These are phyloP conservation scores for Corythornis vintsioides DNA, from an alignment of 2,113 vertebrate genomes.

Conservation along the genomic window DNA sequence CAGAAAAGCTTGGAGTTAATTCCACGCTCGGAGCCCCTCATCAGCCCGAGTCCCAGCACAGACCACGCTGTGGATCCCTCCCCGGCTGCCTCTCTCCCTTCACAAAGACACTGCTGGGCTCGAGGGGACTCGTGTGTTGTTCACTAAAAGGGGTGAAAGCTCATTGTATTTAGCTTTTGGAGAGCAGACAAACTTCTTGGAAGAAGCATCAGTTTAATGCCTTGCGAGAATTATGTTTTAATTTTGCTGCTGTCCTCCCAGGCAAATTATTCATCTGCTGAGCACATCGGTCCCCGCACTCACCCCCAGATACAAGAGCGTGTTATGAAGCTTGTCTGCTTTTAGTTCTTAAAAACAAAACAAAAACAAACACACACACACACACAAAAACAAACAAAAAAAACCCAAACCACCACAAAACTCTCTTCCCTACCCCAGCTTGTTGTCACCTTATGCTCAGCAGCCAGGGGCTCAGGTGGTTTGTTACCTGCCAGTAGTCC, in stretches of 20 bases:
- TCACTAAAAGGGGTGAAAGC: not conserved
- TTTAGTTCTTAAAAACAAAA: not conserved
- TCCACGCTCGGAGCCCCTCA: not conserved
- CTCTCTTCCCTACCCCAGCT: not conserved
- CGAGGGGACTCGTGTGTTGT: rapidly evolving
- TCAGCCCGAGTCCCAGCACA: not conserved
- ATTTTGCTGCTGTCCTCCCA: not conserved
- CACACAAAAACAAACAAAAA: no score
- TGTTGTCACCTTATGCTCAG: not conserved
- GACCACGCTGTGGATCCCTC: rapidly evolving
- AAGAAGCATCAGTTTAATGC: not conserved
- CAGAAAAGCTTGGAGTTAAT: not conserved
- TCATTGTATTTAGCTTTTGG: not conserved
- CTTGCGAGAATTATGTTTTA: not conserved
- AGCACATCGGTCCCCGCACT: rapidly evolving
- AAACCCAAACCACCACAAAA: no score
- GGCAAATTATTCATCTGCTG: not conserved
- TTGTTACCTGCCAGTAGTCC: rapidly evolving
- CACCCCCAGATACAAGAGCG: rapidly evolving
- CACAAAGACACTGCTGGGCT: not conserved
- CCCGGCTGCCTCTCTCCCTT: not conserved
- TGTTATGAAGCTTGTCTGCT: not conserved
- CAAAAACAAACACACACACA: no score
- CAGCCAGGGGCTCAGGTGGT: not conserved
- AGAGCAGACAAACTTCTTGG: not conserved